Conservation (phyloP, 2,888 invertebrate species). For the Cantharis nigra region DNA sequence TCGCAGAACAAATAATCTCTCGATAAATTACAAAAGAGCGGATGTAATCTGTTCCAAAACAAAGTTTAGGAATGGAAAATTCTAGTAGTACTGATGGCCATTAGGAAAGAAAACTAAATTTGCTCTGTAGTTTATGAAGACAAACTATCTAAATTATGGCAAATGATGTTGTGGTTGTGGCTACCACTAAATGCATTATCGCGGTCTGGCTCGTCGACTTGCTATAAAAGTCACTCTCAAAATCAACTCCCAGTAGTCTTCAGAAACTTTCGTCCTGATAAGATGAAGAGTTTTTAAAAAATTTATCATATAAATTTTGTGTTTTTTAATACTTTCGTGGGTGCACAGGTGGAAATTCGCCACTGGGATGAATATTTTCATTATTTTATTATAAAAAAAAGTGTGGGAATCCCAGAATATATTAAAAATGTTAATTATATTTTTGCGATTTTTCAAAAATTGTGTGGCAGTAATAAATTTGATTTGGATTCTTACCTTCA, state of each 20-base stretch:
- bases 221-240: slow-evolving; percentile 32
- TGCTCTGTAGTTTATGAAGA: slow-evolving; percentile 23
- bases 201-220: slow-evolving; percentile 30
- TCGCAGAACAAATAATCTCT: not conserved
- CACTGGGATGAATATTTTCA: not conserved
- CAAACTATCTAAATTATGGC: slow-evolving; percentile 30
- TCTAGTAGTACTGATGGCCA: not conserved
- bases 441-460: not conserved
- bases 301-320: not conserved
- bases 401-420: not conserved
- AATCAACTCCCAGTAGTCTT: slow-evolving; percentile 26
- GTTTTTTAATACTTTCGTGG: not conserved
- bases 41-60: not conserved
- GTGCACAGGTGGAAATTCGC: not conserved
- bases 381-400: not conserved
- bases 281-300: not conserved
- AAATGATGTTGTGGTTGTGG: slow-evolving; percentile 26
- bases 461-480: not conserved
- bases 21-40: not conserved
- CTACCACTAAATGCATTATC: slow-evolving; percentile 32
- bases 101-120: slow-evolving; percentile 1
- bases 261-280: slow-evolving; percentile 13
- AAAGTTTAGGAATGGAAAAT: not conserved
- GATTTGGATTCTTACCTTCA: slow-evolving; percentile 74
- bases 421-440: too few relatives aligned